A percentile compares a stretch with the other conserved stretches of the same genome.
Conservation (phyloP, 2,888 invertebrate genomes). For the Ischnura elegans region DNA sequence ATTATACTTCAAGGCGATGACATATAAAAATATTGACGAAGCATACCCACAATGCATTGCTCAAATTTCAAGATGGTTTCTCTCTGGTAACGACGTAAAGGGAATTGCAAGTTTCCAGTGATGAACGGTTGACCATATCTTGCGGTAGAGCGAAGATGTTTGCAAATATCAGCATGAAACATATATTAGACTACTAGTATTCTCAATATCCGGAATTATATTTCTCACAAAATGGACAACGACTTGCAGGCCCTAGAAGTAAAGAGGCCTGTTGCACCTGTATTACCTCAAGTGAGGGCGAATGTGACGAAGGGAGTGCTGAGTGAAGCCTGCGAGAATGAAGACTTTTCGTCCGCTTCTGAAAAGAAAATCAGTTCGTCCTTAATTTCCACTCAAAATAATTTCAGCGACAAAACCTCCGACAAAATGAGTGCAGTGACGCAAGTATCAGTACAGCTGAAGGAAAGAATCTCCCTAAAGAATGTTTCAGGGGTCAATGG, state of each 20-base stretch:
- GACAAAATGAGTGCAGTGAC: conserved; percentile 67
- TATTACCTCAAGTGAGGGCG: conserved; percentile 69
- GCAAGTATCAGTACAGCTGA: conserved; percentile 69
- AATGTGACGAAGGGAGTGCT: conserved; percentile 65
- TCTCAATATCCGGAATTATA: neutral
- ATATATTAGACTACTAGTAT: conserved; percentile 43
- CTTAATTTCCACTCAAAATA: conserved; percentile 44
- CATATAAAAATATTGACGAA: conserved; percentile 68
- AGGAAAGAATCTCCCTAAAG: conserved; percentile 71
- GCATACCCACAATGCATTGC: conserved; percentile 64
- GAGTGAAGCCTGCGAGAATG: conserved; percentile 67
- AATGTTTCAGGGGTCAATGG: conserved; percentile 71
- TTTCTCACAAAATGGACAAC: conserved; percentile 70
- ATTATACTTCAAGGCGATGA: conserved; percentile 65
- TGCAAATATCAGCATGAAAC: conserved; percentile 30
- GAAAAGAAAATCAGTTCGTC: conserved; percentile 69
- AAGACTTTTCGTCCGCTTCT: conserved; percentile 69
- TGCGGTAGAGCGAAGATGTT: conserved; percentile 27
- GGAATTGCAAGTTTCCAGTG: conserved; percentile 34
- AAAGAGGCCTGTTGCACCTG: conserved; percentile 70
- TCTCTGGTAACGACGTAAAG: conserved; percentile 59
- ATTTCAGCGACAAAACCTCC: conserved; percentile 51
- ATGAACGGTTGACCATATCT: conserved; percentile 20
- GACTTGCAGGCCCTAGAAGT: conserved; percentile 69
- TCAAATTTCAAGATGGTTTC: conserved; percentile 70